A percentile compares a stretch with the other conserved stretches of the same genome.
These are phyloP conservation scores for Albula glossodonta DNA, from an alignment of 2,113 vertebrate genomes.

Conservation along the genomic window DNA sequence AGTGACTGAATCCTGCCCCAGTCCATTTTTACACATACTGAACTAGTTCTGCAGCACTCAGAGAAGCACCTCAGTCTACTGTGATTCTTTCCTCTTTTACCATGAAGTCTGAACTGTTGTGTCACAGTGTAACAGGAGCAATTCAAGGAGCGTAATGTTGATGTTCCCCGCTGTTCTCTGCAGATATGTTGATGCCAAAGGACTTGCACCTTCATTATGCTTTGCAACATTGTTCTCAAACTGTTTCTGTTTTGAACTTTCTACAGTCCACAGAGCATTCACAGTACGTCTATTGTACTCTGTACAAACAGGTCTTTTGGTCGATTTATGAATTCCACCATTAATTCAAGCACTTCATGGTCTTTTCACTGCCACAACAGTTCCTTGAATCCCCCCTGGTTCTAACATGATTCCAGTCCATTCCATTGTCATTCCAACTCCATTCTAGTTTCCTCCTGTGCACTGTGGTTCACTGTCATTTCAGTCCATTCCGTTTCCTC, in stretches of 20 bases:
- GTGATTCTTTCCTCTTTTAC: background rate
- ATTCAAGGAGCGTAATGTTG: background rate
- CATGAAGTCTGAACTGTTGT: background rate
- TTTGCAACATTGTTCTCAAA: background rate
- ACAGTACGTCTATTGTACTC: background rate
- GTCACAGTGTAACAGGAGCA: background rate
- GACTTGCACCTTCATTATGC: too few species aligned
- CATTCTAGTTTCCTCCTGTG: background rate
- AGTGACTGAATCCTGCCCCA: background rate
- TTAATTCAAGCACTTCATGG: background rate
- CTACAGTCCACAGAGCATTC: background rate
- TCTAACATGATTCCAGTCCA: background rate
- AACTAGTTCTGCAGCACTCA: background rate
- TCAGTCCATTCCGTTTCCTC: constrained; percentile 41
- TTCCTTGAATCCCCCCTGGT: background rate
- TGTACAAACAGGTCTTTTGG: background rate
- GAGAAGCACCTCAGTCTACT: background rate
- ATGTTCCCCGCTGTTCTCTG: background rate
- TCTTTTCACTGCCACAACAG: background rate
- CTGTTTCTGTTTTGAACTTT: background rate
- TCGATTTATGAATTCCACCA: background rate
- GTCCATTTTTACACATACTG: background rate
- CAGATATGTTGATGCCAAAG: background rate
- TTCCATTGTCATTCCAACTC: background rate
- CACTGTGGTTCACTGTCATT: constrained; percentile 39